phyloP scores from a whole-genome alignment of 2,797 vertebrate genomes.

The Chloroceryle amazona region DNA sequence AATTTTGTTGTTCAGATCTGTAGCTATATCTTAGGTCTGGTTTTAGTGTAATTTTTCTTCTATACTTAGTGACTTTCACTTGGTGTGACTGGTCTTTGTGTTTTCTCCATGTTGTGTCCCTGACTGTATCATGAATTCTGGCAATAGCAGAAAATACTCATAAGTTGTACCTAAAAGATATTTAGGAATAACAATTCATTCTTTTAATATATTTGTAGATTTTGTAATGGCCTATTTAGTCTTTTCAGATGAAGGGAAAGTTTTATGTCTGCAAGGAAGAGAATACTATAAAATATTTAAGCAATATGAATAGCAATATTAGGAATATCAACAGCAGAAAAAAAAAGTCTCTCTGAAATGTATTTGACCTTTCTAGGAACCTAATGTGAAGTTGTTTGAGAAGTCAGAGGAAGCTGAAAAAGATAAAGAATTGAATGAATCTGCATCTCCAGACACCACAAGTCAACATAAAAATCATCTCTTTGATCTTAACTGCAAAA shows the following conservation, averaged over 20 bases:
- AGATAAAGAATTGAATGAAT: slow-evolving; percentile 84
- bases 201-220: not conserved
- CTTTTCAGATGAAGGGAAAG: not conserved
- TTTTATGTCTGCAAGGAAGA: not conserved
- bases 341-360: not conserved
- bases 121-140: not conserved
- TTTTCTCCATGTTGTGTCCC: not conserved
- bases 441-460: slow-evolving; percentile 89
- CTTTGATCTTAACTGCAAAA: slow-evolving; percentile 98
- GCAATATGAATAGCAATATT: not conserved
- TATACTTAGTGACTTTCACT: not conserved
- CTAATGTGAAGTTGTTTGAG: slow-evolving; percentile 83
- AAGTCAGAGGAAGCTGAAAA: slow-evolving; percentile 85
- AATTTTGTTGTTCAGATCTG: not conserved
- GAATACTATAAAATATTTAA: not conserved
- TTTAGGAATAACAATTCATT: not conserved
- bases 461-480: slow-evolving; percentile 96
- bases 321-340: not conserved
- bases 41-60: not conserved
- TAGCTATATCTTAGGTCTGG: not conserved
- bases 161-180: not conserved
- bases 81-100: not conserved
- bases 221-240: not conserved
- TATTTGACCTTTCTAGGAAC: slow-evolving; percentile 75
- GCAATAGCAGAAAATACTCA: not conserved